Percentiles rank a stretch among this genome's conserved stretches.
phyloP scores from a whole-genome alignment of 2,888 invertebrate genomes.

The Cephus pygmeus region DNA sequence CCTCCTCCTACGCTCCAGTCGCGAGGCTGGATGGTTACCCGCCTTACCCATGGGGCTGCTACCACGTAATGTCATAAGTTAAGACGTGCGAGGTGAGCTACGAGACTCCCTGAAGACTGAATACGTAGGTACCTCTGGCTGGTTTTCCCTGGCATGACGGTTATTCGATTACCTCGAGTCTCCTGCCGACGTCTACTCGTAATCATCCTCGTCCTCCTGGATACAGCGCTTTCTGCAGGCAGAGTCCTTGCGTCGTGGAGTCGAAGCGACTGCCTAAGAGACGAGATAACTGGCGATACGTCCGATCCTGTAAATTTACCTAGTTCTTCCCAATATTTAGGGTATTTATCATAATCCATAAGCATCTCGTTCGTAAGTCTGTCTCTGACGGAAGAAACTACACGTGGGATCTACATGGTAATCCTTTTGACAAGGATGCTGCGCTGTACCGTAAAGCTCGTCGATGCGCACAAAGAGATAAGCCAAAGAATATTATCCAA shows the following conservation, averaged over 20 bases:
- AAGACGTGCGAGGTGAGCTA: constrained; percentile 5
- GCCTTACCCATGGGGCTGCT: neutral
- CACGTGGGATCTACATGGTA: neutral
- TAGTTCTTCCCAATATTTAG: neutral
- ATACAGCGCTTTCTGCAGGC: neutral
- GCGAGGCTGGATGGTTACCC: neutral
- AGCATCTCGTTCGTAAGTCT: neutral
- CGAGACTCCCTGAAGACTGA: constrained; percentile 3
- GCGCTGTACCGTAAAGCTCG: constrained; percentile 25
- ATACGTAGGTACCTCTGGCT: constrained; percentile 9
- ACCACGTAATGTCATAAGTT: constrained; percentile 22
- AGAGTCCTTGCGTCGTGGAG: neutral
- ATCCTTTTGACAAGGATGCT: neutral
- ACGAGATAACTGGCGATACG: too few species aligned
- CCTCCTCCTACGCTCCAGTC: neutral
- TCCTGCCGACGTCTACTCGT: constrained; percentile 39
- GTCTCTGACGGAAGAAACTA: neutral
- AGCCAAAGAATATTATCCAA: neutral
- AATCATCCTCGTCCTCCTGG: constrained; percentile 28
- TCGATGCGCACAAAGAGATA: constrained; percentile 30
- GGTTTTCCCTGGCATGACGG: constrained; percentile 31
- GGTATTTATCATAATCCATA: neutral
- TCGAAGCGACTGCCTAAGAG: neutral
- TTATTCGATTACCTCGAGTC: constrained; percentile 46
- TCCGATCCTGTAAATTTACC: neutral